These are phyloP conservation scores for Drosophila neoperkinsi DNA, from an alignment of 2,888 invertebrate genomes.

Conservation along the genomic window DNA sequence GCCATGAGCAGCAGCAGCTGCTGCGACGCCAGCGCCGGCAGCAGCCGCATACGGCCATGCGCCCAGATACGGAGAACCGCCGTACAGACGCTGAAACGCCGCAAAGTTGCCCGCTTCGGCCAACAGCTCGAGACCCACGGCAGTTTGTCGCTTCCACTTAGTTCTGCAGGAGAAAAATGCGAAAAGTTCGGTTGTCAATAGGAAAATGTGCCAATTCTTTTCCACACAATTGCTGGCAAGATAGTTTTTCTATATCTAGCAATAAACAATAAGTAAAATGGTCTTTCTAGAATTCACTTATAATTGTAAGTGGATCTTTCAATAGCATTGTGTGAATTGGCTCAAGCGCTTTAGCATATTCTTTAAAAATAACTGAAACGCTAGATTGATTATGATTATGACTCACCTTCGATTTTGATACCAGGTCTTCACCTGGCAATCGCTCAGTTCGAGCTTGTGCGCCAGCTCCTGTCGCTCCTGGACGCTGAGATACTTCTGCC, in stretches of 20 bases:
- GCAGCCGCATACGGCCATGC: constrained; percentile 88
- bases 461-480: constrained; percentile 99
- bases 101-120: constrained; percentile 99
- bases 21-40: constrained; percentile 81
- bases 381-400: not conserved
- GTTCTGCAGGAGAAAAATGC: constrained; percentile 87
- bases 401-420: constrained; percentile 99
- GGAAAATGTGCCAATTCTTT: not conserved
- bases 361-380: not conserved
- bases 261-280: not conserved
- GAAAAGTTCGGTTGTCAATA: not conserved
- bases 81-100: constrained; percentile 98
- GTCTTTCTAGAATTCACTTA: not conserved
- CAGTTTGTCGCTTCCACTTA: constrained; percentile 99
- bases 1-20: constrained; percentile 80
- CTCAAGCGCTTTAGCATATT: no score
- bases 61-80: constrained; percentile 89
- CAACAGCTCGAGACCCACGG: constrained; percentile 97
- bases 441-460: constrained; percentile 96
- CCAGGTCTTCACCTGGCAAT: constrained; percentile 99
- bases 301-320: not conserved
- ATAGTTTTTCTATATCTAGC: not conserved
- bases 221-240: not conserved
- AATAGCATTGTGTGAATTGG: not conserved
- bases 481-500: constrained; percentile 98